Evolutionary conservation across 1,140 invertebrate species (phyloP).

Genomic region (Drosophila bifasciata): DNA sequence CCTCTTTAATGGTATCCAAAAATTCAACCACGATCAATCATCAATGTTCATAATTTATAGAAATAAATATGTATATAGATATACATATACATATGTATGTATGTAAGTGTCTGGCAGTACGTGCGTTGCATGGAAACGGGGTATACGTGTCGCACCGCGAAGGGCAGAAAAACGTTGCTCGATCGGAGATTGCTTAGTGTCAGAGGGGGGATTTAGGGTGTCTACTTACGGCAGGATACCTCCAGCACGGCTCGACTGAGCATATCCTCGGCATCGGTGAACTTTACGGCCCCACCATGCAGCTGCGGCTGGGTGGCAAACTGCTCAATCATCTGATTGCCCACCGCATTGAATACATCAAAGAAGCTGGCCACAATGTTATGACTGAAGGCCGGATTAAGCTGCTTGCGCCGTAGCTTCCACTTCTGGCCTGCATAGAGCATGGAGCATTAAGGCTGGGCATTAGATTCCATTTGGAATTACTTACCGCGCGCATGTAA

Average conservation of each 20-base stretch:
- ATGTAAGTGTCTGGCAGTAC: no score
- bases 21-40: no score
- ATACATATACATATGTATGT: no score
- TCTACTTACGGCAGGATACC: conserved; percentile 79
- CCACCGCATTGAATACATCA: conserved; percentile 71
- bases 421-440: conserved; percentile 61
- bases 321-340: conserved; percentile 71
- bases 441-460: not conserved
- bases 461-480: not conserved
- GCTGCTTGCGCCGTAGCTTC: conserved; percentile 74
- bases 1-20: no score
- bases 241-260: conserved; percentile 76
- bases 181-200: no score
- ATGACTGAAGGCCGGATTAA: conserved; percentile 80
- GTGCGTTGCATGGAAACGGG: conserved; percentile 69
- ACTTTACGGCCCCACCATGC: conserved; percentile 55
- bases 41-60: conserved; percentile 5
- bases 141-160: conserved; percentile 52
- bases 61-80: no score
- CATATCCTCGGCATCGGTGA: conserved; percentile 72
- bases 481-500: conserved; percentile 68
- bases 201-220: no score
- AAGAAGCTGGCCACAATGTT: conserved; percentile 75
- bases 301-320: conserved; percentile 42
- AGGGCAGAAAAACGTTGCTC: conserved; percentile 20